Percentiles rank a stretch among this genome's conserved stretches.
phyloP scores from a whole-genome alignment of 2,888 invertebrate species.

The Megalurothrips usitatus region DNA sequence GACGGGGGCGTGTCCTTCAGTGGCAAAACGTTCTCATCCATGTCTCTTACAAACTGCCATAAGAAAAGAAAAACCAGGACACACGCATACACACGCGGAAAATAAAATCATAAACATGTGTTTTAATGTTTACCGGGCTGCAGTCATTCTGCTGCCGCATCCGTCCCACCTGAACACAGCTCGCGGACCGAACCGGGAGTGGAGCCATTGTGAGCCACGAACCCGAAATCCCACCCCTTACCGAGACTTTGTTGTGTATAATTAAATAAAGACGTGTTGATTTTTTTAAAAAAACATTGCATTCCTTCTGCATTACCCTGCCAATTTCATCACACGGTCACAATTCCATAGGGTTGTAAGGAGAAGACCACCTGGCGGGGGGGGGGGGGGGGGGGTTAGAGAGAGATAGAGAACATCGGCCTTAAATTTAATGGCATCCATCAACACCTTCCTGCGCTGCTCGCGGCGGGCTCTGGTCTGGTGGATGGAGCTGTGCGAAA shows the following conservation, averaged over 20 bases:
- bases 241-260: background rate
- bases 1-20: background rate
- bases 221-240: background rate
- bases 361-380: no score
- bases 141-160: background rate
- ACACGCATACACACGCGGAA: background rate
- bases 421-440: no score
- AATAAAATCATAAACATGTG: background rate
- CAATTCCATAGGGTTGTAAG: no score
- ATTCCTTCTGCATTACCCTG: background rate
- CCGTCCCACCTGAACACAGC: no score
- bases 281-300: background rate
- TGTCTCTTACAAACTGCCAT: background rate
- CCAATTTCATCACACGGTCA: no score
- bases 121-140: background rate
- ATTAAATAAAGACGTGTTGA: conserved; percentile 4
- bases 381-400: no score
- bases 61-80: background rate
- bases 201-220: no score
- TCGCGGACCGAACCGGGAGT: no score
- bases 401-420: no score
- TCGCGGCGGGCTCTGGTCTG: no score
- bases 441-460: no score
- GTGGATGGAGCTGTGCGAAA: no score
- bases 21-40: background rate